Conservation (phyloP, 2,888 invertebrate genomes). For the Cephus pulcher region DNA sequence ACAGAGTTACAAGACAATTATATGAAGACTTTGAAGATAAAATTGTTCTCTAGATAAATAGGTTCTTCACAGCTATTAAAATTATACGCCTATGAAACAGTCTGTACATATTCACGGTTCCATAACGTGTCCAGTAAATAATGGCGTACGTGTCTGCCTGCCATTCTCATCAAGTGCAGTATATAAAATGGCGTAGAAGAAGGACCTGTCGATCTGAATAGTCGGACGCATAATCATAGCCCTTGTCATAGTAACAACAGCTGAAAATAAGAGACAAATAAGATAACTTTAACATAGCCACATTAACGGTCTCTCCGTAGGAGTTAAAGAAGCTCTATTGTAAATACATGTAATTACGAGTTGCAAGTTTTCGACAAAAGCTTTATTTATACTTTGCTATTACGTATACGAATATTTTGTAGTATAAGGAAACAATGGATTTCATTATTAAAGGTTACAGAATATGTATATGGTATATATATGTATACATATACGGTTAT, state of each 20-base stretch:
- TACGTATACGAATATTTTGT: too few species aligned
- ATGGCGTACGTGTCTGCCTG: neutral
- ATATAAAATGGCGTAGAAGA: constrained; percentile 34
- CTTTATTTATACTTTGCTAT: neutral
- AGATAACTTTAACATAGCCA: neutral
- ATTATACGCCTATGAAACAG: neutral
- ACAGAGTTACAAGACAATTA: neutral
- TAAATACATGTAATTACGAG: too few species aligned
- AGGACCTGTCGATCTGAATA: constrained; percentile 19
- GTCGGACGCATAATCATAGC: neutral
- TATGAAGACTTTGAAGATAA: neutral
- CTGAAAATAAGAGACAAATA: constrained; percentile 3
- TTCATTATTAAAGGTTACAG: too few species aligned
- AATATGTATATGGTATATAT: too few species aligned
- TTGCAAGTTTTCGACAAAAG: neutral
- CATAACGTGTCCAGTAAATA: constrained; percentile 24
- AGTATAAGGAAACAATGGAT: too few species aligned
- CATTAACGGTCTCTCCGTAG: neutral
- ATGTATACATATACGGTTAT: neutral
- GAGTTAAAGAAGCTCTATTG: neutral
- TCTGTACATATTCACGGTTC: neutral
- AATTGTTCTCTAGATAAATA: neutral
- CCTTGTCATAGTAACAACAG: neutral
- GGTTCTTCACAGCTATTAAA: neutral
- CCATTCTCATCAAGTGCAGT: neutral